Evolutionary conservation across 2,113 vertebrate genomes (phyloP).

Genomic region (Asarcornis scutulata): DNA sequence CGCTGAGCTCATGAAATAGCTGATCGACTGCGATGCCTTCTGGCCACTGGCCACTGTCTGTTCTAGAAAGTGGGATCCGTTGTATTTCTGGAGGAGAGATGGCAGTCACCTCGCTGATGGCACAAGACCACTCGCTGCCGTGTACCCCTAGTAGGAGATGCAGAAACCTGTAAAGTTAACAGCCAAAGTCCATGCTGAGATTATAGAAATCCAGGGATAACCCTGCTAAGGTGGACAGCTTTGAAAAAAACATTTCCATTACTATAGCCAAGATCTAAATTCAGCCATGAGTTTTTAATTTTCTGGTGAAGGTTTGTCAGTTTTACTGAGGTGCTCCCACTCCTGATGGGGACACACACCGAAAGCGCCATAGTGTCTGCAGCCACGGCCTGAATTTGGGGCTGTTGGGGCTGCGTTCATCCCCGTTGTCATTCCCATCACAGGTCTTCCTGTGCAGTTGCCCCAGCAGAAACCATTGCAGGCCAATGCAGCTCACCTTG

Average conservation of each 20-base stretch:
- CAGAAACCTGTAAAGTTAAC: neutral
- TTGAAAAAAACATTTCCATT: neutral
- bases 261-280: neutral
- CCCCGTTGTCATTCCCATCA: fast-evolving
- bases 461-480: neutral
- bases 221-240: neutral
- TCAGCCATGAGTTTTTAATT: neutral
- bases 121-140: neutral
- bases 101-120: neutral
- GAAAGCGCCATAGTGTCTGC: neutral
- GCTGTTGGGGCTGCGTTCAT: neutral
- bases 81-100: neutral
- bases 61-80: neutral
- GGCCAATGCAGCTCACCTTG: neutral
- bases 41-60: neutral
- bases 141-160: neutral
- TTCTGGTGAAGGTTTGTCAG: neutral
- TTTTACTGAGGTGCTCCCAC: neutral
- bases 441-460: neutral
- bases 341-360: neutral
- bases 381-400: neutral
- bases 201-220: neutral
- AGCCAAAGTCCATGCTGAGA: neutral
- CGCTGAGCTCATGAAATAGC: neutral
- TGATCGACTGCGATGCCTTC: neutral